Percentiles rank a stretch among this genome's conserved stretches.
Conservation (phyloP, 2,888 invertebrate species). For the Dascillus cervinus region DNA sequence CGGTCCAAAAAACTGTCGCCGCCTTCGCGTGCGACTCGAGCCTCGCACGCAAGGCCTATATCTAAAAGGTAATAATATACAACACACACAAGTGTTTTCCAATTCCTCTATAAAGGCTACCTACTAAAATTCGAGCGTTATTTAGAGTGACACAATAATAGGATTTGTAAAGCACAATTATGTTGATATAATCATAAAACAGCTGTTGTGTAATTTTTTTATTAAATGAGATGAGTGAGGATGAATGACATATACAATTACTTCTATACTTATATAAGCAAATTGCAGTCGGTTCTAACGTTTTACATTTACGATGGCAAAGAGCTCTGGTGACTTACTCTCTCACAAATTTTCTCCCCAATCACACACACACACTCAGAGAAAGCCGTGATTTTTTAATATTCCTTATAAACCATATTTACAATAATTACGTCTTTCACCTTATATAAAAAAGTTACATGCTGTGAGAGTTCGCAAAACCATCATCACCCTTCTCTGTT, state of each 20-base stretch:
- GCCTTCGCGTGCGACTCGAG: too few species aligned
- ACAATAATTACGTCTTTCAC: too few species aligned
- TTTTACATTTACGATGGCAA: slow-evolving; percentile 10
- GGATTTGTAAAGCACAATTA: slow-evolving; percentile 3
- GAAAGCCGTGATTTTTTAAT: slow-evolving; percentile 19
- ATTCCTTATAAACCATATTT: slow-evolving; percentile 17
- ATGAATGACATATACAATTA: slow-evolving; percentile 16
- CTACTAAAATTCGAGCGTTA: too few species aligned
- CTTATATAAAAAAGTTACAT: too few species aligned
- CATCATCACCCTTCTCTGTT: too few species aligned
- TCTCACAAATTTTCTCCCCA: too few species aligned
- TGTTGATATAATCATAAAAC: slow-evolving; percentile 15
- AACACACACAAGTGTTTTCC: slow-evolving; percentile 18
- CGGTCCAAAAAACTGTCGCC: too few species aligned
- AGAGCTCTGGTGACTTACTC: too few species aligned
- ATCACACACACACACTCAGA: slow-evolving; percentile 20
- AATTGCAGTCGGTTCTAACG: slow-evolving; percentile 14
- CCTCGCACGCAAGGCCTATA: slow-evolving; percentile 24
- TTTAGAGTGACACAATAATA: too few species aligned
- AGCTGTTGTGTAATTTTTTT: slow-evolving; percentile 13
- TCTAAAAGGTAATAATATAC: slow-evolving; percentile 26
- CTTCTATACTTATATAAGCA: slow-evolving; percentile 14
- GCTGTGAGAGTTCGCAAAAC: too few species aligned
- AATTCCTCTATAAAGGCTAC: too few species aligned
- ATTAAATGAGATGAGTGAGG: slow-evolving; percentile 12